Evolutionary conservation across 1,140 invertebrate genomes (phyloP), one percentile per base, ranked within the genome.

Genomic region (Hyphantria cunea): DNA sequence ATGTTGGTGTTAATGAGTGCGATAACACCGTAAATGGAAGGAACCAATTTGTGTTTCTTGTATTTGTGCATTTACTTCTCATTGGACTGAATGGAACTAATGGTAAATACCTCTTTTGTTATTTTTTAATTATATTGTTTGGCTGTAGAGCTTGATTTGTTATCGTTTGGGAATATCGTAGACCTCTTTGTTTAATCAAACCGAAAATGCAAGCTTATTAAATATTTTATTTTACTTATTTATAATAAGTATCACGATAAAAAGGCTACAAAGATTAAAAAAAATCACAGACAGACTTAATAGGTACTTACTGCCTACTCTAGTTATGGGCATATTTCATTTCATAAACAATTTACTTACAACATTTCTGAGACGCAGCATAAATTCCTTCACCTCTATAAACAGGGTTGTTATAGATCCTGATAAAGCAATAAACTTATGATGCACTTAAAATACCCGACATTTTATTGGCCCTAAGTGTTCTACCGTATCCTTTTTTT

Each of bases 11-110:
- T 79, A 88, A 84, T 82, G 82, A 86, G 78, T 87, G 87, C 76
- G 78, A 89, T 83, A 84, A 82, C 77, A 82, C 78, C 79, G 70
- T 82, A 78, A 89, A 86, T 83, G 86, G 86, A 66, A 86, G 75
- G 80, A 87, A 84, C 80, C 87, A 89, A 86, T 90, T 90, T 80
- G 83, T 89, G 72, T 88, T 79, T 79, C 76, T 90, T 49, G 80
- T 89, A 70, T 81, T 90, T 76, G 86, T 89, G 78, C 87, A 90
- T 85, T 80, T 90, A 67, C 79, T 90, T 60, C 79, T 90, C 62
- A 87, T 90, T 77, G 82, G 86, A 81, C 80, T 89, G 66, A 87
- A 90, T 77, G 87, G 86, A 62, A 89, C 87, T 63, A 90, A 89
- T 86, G 87, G 87, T 90, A 82, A 86, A 66, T 82, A 80, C 77